Evolutionary conservation across 2,113 vertebrate species (phyloP), one percentile per base, ranked within the genome.

Genomic region (Chionomys nivalis): DNA sequence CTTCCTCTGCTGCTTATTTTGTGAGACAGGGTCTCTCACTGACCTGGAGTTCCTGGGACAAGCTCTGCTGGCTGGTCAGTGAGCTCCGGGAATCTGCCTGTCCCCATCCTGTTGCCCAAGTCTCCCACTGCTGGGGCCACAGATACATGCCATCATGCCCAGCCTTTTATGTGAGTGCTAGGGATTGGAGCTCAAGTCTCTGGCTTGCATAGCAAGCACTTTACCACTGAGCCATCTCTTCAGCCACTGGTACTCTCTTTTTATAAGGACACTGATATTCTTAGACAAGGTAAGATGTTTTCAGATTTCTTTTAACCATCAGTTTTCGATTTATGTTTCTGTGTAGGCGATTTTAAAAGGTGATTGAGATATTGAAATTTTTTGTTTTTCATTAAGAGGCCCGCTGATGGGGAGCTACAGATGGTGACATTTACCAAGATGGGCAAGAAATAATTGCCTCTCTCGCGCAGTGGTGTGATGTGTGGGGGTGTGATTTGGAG

Each of bases 251-350:
- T 58, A 33, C 3, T 52, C 47, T 68, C 83, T n/a, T 87, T 82
- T 82, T 33, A n/a, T 42, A 78, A 70, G 63, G 24, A 83, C 33
- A 63, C 31, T n/a, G 58, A 90, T 65, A n/a, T 47, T 89, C 7
- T 36, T 77, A 52, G 70, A 82, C 85, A 28, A 92, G 55, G 33
- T 39, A 52, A 49, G n/a, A 39, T 81, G 33, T 39, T 83, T 68
- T 68, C 31, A 58, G 73, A 26, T 8, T 73, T 87, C 44, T 78
- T 91, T 90, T 55, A 95, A n/a, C 73, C 7, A 26, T 70, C 36
- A 55, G 8, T 65, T 89, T 72, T 87, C 76, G 4, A 90, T 78
- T 91, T 96, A 39, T 66, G 24, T 79, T 87, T 95, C 89, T 39
- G 14, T 61, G 28, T 78, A 73, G 81, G 23, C 90, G 42, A 90